Evolutionary conservation across 2,888 invertebrate species (phyloP), one percentile per base, ranked within the genome.

Genomic region (Dicranocentrus wangi): DNA sequence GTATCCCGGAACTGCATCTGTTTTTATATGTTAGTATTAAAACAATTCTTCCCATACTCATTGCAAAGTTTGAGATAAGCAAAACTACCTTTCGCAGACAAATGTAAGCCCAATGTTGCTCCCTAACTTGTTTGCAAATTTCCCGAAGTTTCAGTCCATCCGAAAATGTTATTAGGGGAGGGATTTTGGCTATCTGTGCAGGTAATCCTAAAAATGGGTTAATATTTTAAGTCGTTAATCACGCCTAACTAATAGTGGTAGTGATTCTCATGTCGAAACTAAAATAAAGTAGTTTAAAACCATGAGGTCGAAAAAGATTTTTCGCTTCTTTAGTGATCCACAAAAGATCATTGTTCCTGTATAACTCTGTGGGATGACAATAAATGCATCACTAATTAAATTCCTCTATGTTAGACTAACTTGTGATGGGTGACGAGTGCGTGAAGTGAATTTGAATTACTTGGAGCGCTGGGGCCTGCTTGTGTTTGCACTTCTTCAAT

Each of bases 101-200:
- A 25, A 79, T 66, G 51, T 77, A 84, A 32, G 53, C 21, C 86
- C 86, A 86, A 53, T 85, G 85, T 23, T 85, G 80, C 1, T 78
- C 70, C n/a, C 82, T 66, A 28, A 86, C 61, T 47, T 78, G 76
- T 8, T 76, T 70, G 53, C 83, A 84, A 42, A 86, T 84, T 32
- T 80, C 73, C n/a, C 86, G 66, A 8, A 86, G 83, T 23, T 81
- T 75, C 0, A 86, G 17, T 5, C 82, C 86, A 71, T 82, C 82
- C 23, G 60, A 60, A 60, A 61, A 86, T 7, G 51, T 63, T 13
- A 86, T 81, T 17, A 66, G n/a, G n/a, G 15, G 8, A 1, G 77
- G 77, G 19, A 86, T 78, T 32, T 82, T 82, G 3, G 81, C 73
- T 19, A 86, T 81, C 78, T 83, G 80, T 1, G 23, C 39, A 7